Evolutionary conservation across 2,797 vertebrate species (phyloP).

Genomic region (Vireo griseus): DNA sequence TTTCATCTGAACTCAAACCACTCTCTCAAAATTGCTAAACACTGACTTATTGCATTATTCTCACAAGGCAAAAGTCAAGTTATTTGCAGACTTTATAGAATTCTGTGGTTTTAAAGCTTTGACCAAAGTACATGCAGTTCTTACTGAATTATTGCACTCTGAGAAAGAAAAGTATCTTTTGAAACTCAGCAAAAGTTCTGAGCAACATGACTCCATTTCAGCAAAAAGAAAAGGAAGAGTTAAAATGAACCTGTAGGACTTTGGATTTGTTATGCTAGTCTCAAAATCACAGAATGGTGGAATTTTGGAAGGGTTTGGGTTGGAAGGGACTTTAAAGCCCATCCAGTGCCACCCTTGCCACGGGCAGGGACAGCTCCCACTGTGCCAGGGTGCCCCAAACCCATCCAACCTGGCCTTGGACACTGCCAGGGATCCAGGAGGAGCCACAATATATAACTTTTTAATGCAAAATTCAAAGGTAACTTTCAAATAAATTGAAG

Average conservation of each 20-base stretch:
- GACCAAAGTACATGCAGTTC: background rate
- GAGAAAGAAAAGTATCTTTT: background rate
- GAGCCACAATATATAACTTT: background rate
- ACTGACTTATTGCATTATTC: background rate
- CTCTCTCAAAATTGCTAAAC: background rate
- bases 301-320: background rate
- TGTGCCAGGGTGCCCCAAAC: background rate
- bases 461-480: background rate
- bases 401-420: rapidly evolving
- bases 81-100: background rate
- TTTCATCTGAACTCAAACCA: background rate
- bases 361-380: background rate
- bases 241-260: background rate
- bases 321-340: background rate
- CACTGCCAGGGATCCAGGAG: background rate
- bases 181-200: background rate
- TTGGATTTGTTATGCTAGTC: background rate
- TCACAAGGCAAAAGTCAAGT: background rate
- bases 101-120: conserved; percentile 18
- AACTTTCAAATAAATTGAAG: background rate
- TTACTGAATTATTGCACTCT: background rate
- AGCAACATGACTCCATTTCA: background rate
- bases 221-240: background rate
- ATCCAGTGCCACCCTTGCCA: background rate
- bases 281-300: background rate